Evolutionary conservation across 2,888 invertebrate genomes (phyloP), one percentile per base, ranked within the genome.

Genomic region (Apamea epomidion): DNA sequence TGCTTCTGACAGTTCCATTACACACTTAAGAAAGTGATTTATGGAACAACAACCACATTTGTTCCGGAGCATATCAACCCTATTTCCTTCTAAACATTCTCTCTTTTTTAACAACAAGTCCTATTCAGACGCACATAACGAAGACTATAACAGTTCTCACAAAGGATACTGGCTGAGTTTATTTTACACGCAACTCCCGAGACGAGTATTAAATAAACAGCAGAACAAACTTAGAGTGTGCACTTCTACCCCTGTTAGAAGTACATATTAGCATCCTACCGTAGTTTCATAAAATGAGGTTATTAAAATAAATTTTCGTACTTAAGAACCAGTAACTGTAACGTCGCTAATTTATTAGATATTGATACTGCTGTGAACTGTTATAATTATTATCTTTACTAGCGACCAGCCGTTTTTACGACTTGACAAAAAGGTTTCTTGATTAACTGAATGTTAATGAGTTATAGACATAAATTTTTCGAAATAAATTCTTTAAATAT

Each of bases 151-250:
- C 72, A 69, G 80, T 72, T 51, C 51, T 69, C 37, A 70, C 62
- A 74, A 76, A 72, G 72, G n/a, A 70, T 81, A 62, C 68, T 64
- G 45, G 37, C 58, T 62, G n/a, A 64, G 70, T 76, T 83, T 79
- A 79, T 64, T 77, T 71, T 29, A 68, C 65, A 69, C 74, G n/a
- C 70, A 79, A 73, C 45, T 74, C 65, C 76, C 76, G 48, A 65
- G 78, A 65, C 64, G 51, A 74, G 71, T 75, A 74, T 71, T 62
- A 67, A 79, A 75, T 78, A 86, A 78, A 75, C 79, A 58, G 42
- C 8, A 65, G 29, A 64, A 78, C 54, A 74, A 81, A 76, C 73
- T 79, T 83, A 70, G 54, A 69, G 29, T 21, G 25, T 29, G 70
- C 68, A 65, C 62, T 76, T 48, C 25, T 75, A 69, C 72, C 48